Evolutionary conservation across 92 coral and sea anemone species (phyloP), one percentile per base, ranked within the genome.

Genomic region (Bergia puertoricense): DNA sequence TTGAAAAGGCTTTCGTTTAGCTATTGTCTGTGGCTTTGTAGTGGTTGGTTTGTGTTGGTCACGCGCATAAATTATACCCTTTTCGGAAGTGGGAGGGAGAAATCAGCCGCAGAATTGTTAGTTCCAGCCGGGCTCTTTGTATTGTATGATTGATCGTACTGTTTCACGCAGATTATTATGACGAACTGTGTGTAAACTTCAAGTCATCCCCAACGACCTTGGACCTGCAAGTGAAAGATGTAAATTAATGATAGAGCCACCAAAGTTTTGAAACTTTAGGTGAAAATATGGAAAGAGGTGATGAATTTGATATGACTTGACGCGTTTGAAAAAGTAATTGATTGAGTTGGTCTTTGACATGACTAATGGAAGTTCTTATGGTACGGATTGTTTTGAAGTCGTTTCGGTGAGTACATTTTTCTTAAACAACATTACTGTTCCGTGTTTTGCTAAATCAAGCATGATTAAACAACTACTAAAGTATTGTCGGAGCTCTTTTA

Each of bases 331-430:
- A 73, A 68, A 84, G 43, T 46, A 40, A 84, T 43, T 43, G 66
- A 13, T 22, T 46, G 18, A 36, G 46, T 73, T 69, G 57, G 22
- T 30, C 76, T 14, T 76, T 75, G 90, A 89, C 54, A 92, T 94
- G 98, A 86, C 84, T 82, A 79, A 86, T 82, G 86, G 92, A 54
- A 88, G 74, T 54, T 37, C 82, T 67, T 94, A 94, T 73, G 99
- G 99, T 0, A 94, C 98, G 6, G 97, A 95, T 39, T 93, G 98
- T 73, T 97, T 97, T 86, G 96, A 94, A 71, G 98, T 97, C 16
- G 93, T 90, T 50, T 91, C 98, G 92, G 99, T 97, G 86, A 95
- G 99, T 95, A 71, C 48, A 20, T 37, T 48, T 54, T 67, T 14
- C 9, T 22, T 45, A 39, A 46, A 40, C 36, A 77, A 20, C 41